Conservation (phyloP, 2,888 invertebrate genomes). For the Drosophila multiciliata region DNA sequence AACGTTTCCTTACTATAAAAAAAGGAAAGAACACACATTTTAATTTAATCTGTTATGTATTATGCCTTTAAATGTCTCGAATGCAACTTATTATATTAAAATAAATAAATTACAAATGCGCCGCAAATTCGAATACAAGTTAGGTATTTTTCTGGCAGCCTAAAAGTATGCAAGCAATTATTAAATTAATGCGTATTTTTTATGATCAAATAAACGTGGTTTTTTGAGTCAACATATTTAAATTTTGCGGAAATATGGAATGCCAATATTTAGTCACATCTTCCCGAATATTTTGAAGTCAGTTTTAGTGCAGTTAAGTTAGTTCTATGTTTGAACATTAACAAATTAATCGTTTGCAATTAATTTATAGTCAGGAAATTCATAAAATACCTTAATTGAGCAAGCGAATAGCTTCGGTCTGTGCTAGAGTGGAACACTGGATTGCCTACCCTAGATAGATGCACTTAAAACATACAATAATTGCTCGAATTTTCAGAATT, state of each 20-base stretch:
- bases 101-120: neutral
- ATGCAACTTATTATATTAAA: neutral
- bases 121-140: neutral
- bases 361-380: neutral
- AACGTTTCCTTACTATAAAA: neutral
- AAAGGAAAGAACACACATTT: neutral
- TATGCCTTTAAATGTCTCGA: neutral
- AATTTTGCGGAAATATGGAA: conserved; percentile 20
- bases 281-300: conserved; percentile 8
- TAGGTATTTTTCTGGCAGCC: neutral
- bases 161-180: neutral
- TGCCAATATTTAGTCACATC: conserved; percentile 18
- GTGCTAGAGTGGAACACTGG: neutral
- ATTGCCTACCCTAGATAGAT: conserved; percentile 2
- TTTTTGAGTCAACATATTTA: conserved; percentile 31
- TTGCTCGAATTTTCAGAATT: neutral
- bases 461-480: neutral
- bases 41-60: no score
- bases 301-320: neutral
- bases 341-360: conserved; percentile 3
- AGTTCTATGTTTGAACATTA: conserved; percentile 13
- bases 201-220: conserved; percentile 34
- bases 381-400: neutral
- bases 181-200: conserved; percentile 8
- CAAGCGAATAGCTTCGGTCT: neutral